Conservation (phyloP, 2,888 invertebrate species). For the Epinotia nisella region DNA sequence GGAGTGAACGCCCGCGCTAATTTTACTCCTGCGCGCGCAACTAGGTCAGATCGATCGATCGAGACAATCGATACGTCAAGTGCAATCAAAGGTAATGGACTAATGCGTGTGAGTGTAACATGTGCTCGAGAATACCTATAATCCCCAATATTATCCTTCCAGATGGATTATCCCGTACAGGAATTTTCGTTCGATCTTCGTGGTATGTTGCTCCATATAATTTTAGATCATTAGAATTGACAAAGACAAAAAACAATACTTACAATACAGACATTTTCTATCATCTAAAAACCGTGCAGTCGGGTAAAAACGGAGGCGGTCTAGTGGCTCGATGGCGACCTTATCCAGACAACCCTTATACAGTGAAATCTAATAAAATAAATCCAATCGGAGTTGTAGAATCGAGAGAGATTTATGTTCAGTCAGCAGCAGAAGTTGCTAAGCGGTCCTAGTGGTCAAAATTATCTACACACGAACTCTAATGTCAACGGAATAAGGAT, state of each 20-base stretch:
- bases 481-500: no score
- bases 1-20: constrained; percentile 45
- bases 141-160: neutral
- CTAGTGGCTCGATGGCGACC: neutral
- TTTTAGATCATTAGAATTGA: neutral
- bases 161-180: no score
- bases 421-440: no score
- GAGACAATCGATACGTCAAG: constrained; percentile 14
- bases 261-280: no score
- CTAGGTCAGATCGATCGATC: constrained; percentile 33
- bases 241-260: neutral
- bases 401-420: neutral
- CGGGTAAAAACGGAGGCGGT: neutral
- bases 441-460: no score
- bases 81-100: constrained; percentile 21
- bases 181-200: neutral
- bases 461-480: no score
- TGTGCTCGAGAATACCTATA: neutral
- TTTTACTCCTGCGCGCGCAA: constrained; percentile 29
- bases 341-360: neutral
- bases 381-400: neutral
- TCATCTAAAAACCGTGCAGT: neutral
- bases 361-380: neutral
- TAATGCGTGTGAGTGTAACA: constrained; percentile 8
- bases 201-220: neutral